Conservation (phyloP, 2,113 vertebrate genomes). For the Paradoxurus hermaphroditus region DNA sequence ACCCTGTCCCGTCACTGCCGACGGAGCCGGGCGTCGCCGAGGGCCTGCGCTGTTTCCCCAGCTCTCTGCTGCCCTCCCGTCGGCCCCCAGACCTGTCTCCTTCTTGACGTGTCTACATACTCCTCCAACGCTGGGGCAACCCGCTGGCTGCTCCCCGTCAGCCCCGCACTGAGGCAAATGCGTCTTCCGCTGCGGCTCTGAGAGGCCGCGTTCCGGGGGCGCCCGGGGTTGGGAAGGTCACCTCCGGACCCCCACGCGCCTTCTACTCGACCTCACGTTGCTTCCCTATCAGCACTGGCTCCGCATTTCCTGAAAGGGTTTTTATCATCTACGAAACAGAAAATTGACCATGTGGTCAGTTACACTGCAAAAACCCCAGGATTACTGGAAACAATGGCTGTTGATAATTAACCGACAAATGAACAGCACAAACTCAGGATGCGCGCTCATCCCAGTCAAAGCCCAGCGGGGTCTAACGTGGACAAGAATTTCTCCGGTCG, state of each 20-base stretch:
- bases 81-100: neutral
- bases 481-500: accelerated
- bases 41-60: neutral
- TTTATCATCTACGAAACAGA: neutral
- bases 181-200: neutral
- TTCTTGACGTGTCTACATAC: neutral
- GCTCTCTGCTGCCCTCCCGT: neutral
- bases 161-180: neutral
- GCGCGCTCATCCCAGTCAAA: neutral
- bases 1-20: neutral
- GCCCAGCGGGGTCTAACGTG: neutral
- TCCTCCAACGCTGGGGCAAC: neutral
- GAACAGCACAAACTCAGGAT: neutral
- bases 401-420: neutral
- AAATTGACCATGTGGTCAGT: neutral
- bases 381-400: neutral
- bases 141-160: neutral
- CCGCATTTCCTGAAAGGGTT: neutral
- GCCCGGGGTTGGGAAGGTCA: neutral
- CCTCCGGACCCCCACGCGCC: neutral
- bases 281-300: neutral
- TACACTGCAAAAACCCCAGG: neutral
- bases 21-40: neutral
- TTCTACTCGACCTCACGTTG: neutral
- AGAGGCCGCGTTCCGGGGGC: neutral